Percentiles rank a stretch among this genome's conserved stretches.
These are phyloP conservation scores for Euura saliciscinereae DNA, from an alignment of 1,140 invertebrate genomes.

Conservation along the genomic window DNA sequence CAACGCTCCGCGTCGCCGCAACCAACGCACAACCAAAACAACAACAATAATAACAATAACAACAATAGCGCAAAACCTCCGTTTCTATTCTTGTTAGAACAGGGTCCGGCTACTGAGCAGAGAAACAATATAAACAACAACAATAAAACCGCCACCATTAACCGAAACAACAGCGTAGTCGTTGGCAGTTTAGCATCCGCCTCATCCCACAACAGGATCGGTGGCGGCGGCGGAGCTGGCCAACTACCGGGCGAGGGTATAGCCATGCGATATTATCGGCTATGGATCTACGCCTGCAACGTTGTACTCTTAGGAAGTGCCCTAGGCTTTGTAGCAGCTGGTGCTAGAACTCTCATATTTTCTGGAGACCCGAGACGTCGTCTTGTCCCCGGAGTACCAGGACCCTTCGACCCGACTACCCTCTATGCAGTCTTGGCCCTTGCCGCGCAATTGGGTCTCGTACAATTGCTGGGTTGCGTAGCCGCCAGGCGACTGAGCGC, in stretches of 20 bases:
- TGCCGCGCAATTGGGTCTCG: constrained; percentile 69
- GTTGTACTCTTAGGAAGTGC: constrained; percentile 82
- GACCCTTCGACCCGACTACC: constrained; percentile 79
- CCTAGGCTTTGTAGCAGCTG: constrained; percentile 79
- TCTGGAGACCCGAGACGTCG: constrained; percentile 67
- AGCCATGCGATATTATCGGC: constrained; percentile 79
- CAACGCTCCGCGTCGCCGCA: constrained; percentile 59
- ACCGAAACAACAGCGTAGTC: constrained; percentile 26
- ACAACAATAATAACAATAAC: constrained; percentile 36
- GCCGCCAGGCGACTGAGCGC: constrained; percentile 82
- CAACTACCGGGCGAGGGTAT: constrained; percentile 44
- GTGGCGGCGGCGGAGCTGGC: not conserved
- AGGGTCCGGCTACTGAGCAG: constrained; percentile 23
- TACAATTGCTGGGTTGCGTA: constrained; percentile 78
- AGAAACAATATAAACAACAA: constrained; percentile 29
- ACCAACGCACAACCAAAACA: constrained; percentile 56
- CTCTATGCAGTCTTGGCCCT: constrained; percentile 85
- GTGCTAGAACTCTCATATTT: constrained; percentile 72
- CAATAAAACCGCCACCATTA: constrained; percentile 30
- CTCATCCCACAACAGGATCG: constrained; percentile 25
- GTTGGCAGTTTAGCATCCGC: constrained; percentile 35
- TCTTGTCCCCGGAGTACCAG: constrained; percentile 73
- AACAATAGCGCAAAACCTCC: constrained; percentile 43
- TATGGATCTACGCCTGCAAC: constrained; percentile 93
- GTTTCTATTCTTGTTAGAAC: constrained; percentile 51